A percentile compares a stretch with the other conserved stretches of the same genome.
These are phyloP conservation scores for Piscicola geometra DNA, from an alignment of 2,888 invertebrate genomes.

Conservation along the genomic window DNA sequence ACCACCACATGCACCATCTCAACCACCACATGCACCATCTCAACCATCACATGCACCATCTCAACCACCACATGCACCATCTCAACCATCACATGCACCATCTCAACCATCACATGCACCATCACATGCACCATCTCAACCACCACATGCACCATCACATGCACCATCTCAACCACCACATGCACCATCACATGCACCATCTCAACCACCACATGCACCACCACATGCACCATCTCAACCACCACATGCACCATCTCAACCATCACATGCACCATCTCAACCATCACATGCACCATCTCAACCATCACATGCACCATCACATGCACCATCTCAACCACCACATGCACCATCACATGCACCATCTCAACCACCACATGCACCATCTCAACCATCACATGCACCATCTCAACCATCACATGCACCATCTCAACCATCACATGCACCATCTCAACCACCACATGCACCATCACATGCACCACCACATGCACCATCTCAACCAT, in stretches of 20 bases:
- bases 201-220: background rate
- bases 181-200: background rate
- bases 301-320: background rate
- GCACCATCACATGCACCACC: background rate
- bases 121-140: constrained; percentile 2
- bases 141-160: background rate
- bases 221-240: background rate
- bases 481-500: background rate
- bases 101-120: background rate
- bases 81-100: background rate
- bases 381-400: background rate
- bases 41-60: constrained; percentile 6
- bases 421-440: background rate
- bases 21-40: background rate
- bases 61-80: constrained; percentile 1
- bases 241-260: background rate
- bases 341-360: background rate
- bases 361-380: background rate
- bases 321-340: background rate
- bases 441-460: background rate
- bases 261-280: background rate
- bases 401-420: background rate
- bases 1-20: background rate
- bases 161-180: background rate
- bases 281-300: background rate